phyloP scores from a whole-genome alignment of 2,113 vertebrate species.

The Calidris pugnax region DNA sequence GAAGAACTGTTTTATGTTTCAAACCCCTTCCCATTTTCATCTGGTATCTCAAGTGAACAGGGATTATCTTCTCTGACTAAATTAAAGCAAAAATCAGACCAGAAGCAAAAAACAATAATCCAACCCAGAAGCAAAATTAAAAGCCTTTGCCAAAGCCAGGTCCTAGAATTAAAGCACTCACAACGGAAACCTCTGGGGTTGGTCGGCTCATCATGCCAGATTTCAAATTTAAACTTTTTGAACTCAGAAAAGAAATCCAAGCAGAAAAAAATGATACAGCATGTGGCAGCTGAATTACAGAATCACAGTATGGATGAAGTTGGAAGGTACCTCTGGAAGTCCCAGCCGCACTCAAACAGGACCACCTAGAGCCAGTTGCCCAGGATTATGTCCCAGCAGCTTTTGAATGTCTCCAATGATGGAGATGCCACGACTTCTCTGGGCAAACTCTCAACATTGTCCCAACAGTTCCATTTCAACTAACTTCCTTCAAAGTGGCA shows the following conservation, averaged over 20 bases:
- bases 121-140: neutral
- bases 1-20: neutral
- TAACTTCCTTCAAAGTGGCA: neutral
- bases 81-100: neutral
- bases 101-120: too few relatives aligned
- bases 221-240: neutral
- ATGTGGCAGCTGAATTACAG: neutral
- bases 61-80: neutral
- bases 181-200: neutral
- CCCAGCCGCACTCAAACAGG: neutral
- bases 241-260: neutral
- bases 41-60: neutral
- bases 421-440: neutral
- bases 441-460: neutral
- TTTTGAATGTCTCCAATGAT: neutral
- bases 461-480: neutral
- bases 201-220: neutral
- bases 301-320: neutral
- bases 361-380: neutral
- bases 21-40: neutral
- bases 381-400: neutral
- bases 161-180: neutral
- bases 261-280: neutral
- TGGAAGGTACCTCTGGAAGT: neutral
- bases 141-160: neutral